These are phyloP conservation scores for Phrynocephalus forsythii DNA, from an alignment of 2,797 vertebrate species.

Conservation along the genomic window DNA sequence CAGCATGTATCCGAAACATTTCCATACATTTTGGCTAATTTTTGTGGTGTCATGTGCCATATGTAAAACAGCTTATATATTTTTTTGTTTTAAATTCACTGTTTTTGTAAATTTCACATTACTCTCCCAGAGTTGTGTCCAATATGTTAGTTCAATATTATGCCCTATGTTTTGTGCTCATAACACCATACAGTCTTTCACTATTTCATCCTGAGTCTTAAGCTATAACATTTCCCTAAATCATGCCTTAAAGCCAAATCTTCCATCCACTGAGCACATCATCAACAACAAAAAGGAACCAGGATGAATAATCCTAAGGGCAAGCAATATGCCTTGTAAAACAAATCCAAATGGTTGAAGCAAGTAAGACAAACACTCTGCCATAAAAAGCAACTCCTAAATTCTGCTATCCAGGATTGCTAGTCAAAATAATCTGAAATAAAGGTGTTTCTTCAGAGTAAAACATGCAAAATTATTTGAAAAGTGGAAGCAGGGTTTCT, in stretches of 20 bases:
- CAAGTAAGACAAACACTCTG: not conserved
- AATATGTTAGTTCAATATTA: too few relatives aligned
- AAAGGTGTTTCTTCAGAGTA: not conserved
- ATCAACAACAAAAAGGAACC: not conserved
- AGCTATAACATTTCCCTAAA: not conserved
- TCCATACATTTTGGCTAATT: too few relatives aligned
- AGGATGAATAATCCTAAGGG: not conserved
- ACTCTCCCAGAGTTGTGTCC: too few relatives aligned
- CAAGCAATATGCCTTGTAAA: conserved; percentile 1
- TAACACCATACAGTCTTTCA: too few relatives aligned
- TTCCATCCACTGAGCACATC: conserved; percentile 4
- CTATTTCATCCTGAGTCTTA: too few relatives aligned
- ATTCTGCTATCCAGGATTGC: not conserved
- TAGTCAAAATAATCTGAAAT: not conserved
- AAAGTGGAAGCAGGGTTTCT: not conserved
- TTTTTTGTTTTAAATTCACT: too few relatives aligned
- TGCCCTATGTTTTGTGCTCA: too few relatives aligned
- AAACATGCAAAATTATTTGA: not conserved
- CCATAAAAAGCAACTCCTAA: not conserved
- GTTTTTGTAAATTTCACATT: too few relatives aligned
- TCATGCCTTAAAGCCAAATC: conserved; percentile 5
- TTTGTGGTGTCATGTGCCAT: too few relatives aligned
- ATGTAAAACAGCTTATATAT: too few relatives aligned
- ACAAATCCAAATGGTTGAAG: conserved; percentile 11
- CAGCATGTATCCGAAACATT: too few relatives aligned